phyloP scores from a whole-genome alignment of 2,113 vertebrate species.

The Poeciliopsis turrubarensis region DNA sequence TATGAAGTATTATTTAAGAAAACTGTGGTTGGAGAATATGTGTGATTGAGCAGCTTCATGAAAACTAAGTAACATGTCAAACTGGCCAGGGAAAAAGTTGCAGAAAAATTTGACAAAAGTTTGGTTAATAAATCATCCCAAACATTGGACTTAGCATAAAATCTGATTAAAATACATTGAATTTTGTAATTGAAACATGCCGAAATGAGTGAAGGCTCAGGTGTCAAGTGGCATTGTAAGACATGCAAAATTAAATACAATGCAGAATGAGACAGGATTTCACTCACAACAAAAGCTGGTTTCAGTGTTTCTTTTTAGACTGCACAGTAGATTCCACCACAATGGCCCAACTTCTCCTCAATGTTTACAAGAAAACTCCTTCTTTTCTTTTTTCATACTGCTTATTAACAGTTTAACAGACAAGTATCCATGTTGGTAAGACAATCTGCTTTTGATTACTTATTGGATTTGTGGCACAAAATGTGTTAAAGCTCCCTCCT shows the following conservation, averaged over 20 bases:
- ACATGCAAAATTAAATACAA: background rate
- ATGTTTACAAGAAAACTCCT: background rate
- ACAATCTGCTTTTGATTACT: slow-evolving; percentile 19
- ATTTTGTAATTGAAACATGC: too few species aligned
- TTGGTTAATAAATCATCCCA: too few species aligned
- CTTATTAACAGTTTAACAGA: slow-evolving; percentile 8
- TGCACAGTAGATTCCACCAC: background rate
- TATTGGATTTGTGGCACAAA: slow-evolving; percentile 24
- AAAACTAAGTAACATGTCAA: too few species aligned
- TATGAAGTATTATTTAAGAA: too few species aligned
- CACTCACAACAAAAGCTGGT: background rate
- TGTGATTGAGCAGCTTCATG: too few species aligned
- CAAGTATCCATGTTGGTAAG: background rate
- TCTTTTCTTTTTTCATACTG: background rate
- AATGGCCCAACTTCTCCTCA: background rate
- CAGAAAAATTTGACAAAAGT: too few species aligned
- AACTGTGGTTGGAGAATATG: too few species aligned
- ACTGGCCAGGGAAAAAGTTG: too few species aligned
- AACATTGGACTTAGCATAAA: too few species aligned
- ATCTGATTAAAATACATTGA: too few species aligned
- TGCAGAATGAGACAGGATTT: background rate
- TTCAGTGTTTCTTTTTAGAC: background rate
- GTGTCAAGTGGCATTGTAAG: background rate
- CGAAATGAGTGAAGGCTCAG: background rate
- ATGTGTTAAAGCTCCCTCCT: slow-evolving; percentile 2